A percentile compares a stretch with the other conserved stretches of the same genome.
These are phyloP conservation scores for Crotalus horridus DNA, from an alignment of 2,113 vertebrate genomes.

Conservation along the genomic window DNA sequence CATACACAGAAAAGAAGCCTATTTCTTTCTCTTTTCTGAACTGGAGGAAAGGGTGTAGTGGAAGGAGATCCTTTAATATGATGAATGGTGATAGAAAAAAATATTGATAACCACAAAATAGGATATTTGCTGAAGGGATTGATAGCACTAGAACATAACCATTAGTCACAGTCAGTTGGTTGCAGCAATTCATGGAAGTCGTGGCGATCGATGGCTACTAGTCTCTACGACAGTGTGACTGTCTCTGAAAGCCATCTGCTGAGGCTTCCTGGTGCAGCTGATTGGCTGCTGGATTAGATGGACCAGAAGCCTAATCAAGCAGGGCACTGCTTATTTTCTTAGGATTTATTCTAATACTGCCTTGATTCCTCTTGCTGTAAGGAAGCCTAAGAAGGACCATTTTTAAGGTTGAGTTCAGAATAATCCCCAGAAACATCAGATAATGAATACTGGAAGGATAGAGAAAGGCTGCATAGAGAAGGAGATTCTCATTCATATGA, in stretches of 20 bases:
- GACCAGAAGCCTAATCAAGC: background rate
- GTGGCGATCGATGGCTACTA: background rate
- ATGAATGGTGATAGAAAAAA: background rate
- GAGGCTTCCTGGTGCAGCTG: background rate
- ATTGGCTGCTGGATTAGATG: background rate
- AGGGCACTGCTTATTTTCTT: background rate
- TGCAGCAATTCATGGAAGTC: no score
- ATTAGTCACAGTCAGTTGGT: no score
- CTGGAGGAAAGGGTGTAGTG: background rate
- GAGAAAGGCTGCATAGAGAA: no score
- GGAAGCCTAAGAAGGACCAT: background rate
- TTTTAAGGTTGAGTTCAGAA: background rate
- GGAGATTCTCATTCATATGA: no score
- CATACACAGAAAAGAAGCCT: no score
- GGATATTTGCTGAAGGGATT: background rate
- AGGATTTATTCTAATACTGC: background rate
- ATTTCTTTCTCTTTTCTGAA: background rate
- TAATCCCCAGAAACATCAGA: background rate
- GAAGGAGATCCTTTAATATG: background rate
- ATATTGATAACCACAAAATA: background rate
- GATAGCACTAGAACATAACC: background rate
- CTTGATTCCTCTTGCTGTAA: background rate
- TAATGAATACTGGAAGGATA: background rate
- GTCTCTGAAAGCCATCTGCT: background rate
- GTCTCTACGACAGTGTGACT: background rate